Evolutionary conservation across 53 echinoderm and acorn worm species (phyloP), one percentile per base, ranked within the genome.

Genomic region (Temnopleurus reevesii): DNA sequence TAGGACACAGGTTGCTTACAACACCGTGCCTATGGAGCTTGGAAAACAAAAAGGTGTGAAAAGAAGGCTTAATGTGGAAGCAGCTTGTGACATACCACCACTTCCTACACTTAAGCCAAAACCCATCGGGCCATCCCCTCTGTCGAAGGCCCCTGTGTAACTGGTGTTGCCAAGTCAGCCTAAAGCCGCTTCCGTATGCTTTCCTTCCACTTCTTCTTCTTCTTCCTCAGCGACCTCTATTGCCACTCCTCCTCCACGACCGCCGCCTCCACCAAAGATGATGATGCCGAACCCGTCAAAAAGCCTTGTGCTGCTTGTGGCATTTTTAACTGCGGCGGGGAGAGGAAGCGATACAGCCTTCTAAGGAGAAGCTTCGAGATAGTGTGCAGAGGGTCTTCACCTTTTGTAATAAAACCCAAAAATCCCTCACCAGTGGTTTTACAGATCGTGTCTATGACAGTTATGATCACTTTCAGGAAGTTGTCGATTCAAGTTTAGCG

Each of bases 251-350:
- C 53, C 53, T 53, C 51, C 81, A 12, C 57, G 51, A 21, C 81
- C 54, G 26, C 81, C 81, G 0, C 81, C 81, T 29, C 49, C 81
- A 0, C 53, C 81, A 5, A 81, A 81, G 33, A 1, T 8, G 1
- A 3, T 53, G 27, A 53, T 8, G 49, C 81, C 81, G 2, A 81
- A 81, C 8, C 49, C 31, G 15, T 85, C 86, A 1, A 61, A 61
- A 85, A 85, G 60, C 86, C 86, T n/a, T 85, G 86, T 45, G 43
- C 36, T 45, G 86, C 86, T 0, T 85, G 86, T 44, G 49, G 61
- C n/a, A 21, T 45, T 3, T 47, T 47, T 23, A 85, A 85, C 18
- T 85, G 86, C 24, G 87, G 34, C 30, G 60, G 86, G 59, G 47
- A 85, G 59, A 58, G 86, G 44, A 85, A 85, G 53, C 46, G 66